Evolutionary conservation across 2,888 invertebrate genomes (phyloP), one percentile per base, ranked within the genome.

Genomic region (Leptopilina syphax): DNA sequence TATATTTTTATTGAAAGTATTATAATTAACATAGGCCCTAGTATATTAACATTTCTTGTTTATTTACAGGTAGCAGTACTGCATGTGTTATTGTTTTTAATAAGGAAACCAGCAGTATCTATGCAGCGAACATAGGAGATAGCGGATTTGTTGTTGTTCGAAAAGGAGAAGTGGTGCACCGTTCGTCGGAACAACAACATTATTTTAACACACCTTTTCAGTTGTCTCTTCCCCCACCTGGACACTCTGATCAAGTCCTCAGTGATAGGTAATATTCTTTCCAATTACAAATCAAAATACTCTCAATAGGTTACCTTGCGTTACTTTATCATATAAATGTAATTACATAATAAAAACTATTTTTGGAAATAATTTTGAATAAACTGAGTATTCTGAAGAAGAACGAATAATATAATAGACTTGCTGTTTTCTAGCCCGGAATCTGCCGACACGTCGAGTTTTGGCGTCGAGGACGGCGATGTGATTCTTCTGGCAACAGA

Each of bases 131-230:
- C 93, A 97, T 99, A 86, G 99, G 99, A n/a, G 99, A 99, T 93
- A 98, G 98, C 90, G 99, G 99, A 13, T 99, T 98, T 92, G 96
- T 99, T 93, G 96, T 99, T 77, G 96, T 98, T 79, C 94, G 98
- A 34, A 94, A 95, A 77, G 98, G 98, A 27, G 94, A 95, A 86
- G 95, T 99, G 27, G 96, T 99, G 44, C 97, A 98, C 91, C 95
- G 97, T 83, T 98, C 98, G 5, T 97, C 97, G 88, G 99, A 99
- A 92, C 99, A 99, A 90, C 98, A 98, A 89, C 99, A 99, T 92
- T 99, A 99, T 93, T 99, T 99, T 93, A 99, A 99, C 93, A 99
- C 99, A 63, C 99, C 99, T 4, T 99, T 98, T 94, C 99, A 99
- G 93, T 94, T 99, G 84, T 97, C 98, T 76, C 93, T 99, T 87